Evolutionary conservation across 2,113 vertebrate species (phyloP).

Genomic region (Grallaria varia): DNA sequence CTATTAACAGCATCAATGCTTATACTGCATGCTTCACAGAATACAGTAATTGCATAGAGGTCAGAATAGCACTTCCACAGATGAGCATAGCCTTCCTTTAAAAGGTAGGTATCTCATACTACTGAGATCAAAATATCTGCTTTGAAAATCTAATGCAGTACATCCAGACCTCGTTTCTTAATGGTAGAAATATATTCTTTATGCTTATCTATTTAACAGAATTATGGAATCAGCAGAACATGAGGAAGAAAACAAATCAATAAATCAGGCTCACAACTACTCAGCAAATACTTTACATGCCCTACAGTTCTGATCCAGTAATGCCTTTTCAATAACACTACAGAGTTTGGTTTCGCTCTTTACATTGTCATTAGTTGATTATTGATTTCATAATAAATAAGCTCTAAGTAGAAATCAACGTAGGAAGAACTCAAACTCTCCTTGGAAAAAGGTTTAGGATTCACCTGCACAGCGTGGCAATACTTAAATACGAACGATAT

Average conservation of each 20-base stretch:
- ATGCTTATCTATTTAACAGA: background rate
- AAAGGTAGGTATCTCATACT: background rate
- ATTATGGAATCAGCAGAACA: background rate
- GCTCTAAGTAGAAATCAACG: background rate
- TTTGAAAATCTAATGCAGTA: background rate
- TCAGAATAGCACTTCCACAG: background rate
- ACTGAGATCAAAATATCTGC: background rate
- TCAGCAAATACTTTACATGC: background rate
- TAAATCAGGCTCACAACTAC: background rate
- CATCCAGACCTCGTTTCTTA: background rate
- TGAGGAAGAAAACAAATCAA: constrained; percentile 17
- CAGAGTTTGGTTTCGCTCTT: background rate
- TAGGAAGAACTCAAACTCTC: background rate
- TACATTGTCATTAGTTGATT: background rate
- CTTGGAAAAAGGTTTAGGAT: background rate
- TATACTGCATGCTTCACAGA: background rate
- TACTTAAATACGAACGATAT: background rate
- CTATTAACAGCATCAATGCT: background rate
- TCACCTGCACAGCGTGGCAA: background rate
- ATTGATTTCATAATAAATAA: background rate
- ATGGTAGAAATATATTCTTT: background rate
- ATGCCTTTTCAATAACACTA: background rate
- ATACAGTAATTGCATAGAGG: background rate
- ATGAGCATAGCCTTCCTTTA: background rate
- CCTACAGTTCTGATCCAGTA: background rate